These are phyloP conservation scores for Glyptemys insculpta DNA, from an alignment of 2,797 vertebrate genomes.

Conservation along the genomic window DNA sequence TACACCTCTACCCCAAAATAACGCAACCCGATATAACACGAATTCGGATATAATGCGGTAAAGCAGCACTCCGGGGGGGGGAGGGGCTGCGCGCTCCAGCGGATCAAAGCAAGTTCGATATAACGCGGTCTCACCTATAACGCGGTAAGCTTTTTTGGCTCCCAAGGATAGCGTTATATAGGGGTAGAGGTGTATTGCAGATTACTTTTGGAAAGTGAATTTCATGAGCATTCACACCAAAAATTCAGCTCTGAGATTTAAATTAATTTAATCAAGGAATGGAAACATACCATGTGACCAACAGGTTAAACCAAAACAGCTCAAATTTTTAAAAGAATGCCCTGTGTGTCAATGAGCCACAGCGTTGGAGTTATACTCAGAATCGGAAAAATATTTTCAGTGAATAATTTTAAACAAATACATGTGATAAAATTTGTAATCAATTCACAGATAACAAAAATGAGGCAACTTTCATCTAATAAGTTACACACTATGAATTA, in stretches of 20 bases:
- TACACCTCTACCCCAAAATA: no score
- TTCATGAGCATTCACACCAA: fast-evolving
- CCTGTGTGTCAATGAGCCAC: neutral
- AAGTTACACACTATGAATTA: neutral
- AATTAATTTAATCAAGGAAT: fast-evolving
- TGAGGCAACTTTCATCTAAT: neutral
- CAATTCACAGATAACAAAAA: neutral
- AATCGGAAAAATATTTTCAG: neutral
- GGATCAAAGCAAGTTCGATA: no score
- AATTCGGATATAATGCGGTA: no score
- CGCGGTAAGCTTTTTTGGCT: no score
- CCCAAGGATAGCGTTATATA: no score
- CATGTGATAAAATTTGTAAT: neutral
- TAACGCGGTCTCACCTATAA: no score
- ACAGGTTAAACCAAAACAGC: neutral
- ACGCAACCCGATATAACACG: no score
- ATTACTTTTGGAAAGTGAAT: fast-evolving
- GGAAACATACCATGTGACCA: fast-evolving
- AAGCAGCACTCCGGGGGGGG: no score
- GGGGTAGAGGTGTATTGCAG: no score
- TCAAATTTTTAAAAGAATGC: neutral
- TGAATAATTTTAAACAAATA: neutral
- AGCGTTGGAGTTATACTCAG: constrained; percentile 4
- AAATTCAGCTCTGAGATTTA: fast-evolving
- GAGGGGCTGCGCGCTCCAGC: no score